Percentiles rank a stretch among this genome's conserved stretches.
phyloP scores from a whole-genome alignment of 2,888 invertebrate species.

The Priocnemis perturbator region DNA sequence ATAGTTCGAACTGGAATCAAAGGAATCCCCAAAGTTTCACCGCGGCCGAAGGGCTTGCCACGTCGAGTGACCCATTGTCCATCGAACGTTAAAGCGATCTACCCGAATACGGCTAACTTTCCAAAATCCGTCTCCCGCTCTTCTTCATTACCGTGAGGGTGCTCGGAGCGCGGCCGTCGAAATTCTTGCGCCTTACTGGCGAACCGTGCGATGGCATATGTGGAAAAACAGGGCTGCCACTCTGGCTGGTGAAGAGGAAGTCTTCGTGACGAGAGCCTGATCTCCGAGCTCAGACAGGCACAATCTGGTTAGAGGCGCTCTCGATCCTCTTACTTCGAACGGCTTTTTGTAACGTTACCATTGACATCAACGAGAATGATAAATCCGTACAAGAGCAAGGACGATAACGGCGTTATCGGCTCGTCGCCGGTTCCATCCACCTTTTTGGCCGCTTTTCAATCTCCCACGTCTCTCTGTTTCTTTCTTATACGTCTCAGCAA shows the following conservation, averaged over 20 bases:
- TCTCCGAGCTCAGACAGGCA: no score
- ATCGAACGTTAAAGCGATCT: not conserved
- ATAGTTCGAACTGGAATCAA: constrained; percentile 9
- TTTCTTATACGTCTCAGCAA: not conserved
- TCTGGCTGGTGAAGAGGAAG: no score
- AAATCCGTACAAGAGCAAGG: constrained; percentile 34
- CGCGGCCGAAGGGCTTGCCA: not conserved
- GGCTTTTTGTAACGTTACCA: no score
- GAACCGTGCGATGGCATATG: no score
- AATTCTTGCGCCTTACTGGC: no score
- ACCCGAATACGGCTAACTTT: no score
- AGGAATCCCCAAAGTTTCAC: constrained; percentile 11
- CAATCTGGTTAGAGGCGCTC: no score
- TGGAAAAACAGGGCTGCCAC: no score
- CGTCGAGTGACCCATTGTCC: not conserved
- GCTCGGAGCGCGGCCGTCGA: no score
- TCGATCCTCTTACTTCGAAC: no score
- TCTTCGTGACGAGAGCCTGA: no score
- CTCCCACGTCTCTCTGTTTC: constrained; percentile 6
- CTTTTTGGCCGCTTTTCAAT: constrained; percentile 34
- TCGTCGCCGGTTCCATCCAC: constrained; percentile 2
- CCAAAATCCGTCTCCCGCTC: not conserved
- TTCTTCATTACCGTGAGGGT: not conserved
- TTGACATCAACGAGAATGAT: constrained; percentile 30
- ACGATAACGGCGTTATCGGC: constrained; percentile 31